phyloP scores from a whole-genome alignment of 2,888 invertebrate species.

The Steinernema carpocapsae region DNA sequence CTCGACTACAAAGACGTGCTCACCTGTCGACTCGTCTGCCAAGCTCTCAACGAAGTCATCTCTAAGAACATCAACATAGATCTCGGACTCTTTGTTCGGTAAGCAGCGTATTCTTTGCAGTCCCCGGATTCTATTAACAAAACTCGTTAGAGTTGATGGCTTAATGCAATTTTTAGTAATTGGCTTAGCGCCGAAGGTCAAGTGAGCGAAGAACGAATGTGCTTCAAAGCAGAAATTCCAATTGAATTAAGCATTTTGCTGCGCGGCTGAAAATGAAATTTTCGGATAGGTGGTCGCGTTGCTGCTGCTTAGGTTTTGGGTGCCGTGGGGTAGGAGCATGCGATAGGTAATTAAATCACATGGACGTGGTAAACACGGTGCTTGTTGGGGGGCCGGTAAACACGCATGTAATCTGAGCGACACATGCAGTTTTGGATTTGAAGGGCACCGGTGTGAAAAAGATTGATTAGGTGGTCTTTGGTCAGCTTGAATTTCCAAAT shows the following conservation, averaged over 20 bases:
- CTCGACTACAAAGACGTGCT: neutral
- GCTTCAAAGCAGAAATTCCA: neutral
- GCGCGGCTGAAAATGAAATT: neutral
- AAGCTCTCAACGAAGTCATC: slow-evolving; percentile 6
- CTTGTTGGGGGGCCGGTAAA: too few species aligned
- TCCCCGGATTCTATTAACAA: too few species aligned
- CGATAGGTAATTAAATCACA: too few species aligned
- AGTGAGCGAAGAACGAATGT: neutral
- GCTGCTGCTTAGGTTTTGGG: too few species aligned
- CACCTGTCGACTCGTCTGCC: slow-evolving; percentile 3
- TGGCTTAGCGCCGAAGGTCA: neutral
- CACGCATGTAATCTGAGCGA: too few species aligned
- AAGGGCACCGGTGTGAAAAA: too few species aligned
- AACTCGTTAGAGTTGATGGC: neutral
- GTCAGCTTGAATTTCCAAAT: too few species aligned
- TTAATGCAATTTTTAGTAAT: neutral
- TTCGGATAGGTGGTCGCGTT: neutral
- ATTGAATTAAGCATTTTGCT: neutral
- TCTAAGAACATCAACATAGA: neutral
- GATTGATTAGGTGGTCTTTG: too few species aligned
- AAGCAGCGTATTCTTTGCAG: neutral
- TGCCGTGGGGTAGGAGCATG: too few species aligned
- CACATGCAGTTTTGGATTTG: too few species aligned
- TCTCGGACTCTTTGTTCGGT: slow-evolving; percentile 9
- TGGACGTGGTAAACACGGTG: too few species aligned